A percentile compares a stretch with the other conserved stretches of the same genome.
Conservation (phyloP, 1,140 invertebrate species). For the Mesaphorura yosii region DNA sequence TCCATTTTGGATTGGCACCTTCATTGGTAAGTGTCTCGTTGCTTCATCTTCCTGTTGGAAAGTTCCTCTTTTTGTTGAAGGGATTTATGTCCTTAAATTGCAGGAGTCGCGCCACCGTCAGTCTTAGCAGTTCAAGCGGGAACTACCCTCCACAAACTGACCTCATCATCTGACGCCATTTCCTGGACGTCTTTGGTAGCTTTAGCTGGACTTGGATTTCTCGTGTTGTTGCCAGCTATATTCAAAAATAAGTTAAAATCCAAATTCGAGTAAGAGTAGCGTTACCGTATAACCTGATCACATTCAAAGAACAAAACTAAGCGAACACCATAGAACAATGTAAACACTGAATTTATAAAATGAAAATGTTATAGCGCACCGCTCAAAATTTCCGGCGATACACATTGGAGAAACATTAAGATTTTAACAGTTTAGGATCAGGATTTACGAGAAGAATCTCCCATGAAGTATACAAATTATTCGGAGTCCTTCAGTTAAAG, state of each 20-base stretch:
- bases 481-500: no score
- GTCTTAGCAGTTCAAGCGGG: slow-evolving; percentile 96
- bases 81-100: slow-evolving; percentile 38
- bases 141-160: slow-evolving; percentile 83
- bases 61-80: neutral
- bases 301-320: neutral
- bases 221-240: slow-evolving; percentile 82
- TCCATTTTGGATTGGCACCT: slow-evolving; percentile 89
- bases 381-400: neutral
- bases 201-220: slow-evolving; percentile 58
- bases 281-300: neutral
- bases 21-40: slow-evolving; percentile 47
- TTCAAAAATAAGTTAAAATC: slow-evolving; percentile 70
- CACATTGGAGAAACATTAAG: neutral
- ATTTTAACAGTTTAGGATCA: no score
- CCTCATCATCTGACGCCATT: slow-evolving; percentile 76
- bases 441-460: no score
- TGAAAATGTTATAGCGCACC: neutral
- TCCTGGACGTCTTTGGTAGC: slow-evolving; percentile 75
- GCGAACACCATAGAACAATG: neutral
- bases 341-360: neutral
- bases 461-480: no score
- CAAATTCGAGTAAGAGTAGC: slow-evolving; percentile 56
- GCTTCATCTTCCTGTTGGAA: no score
- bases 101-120: slow-evolving; percentile 93